Evolutionary conservation across 2,113 vertebrate genomes (phyloP).

Genomic region (Hypomesus transpacificus): DNA sequence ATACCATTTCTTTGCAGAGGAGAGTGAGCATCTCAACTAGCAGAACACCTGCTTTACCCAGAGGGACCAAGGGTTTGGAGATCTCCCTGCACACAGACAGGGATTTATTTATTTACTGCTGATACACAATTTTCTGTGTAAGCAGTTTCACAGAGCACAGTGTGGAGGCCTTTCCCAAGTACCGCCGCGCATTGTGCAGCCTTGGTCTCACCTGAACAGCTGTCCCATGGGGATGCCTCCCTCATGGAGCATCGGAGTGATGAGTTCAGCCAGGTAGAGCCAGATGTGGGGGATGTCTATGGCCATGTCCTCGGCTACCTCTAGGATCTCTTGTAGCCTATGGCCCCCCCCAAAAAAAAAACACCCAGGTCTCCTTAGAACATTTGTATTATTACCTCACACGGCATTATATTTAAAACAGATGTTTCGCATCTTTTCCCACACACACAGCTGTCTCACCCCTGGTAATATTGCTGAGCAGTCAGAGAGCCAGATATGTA

Average conservation of each 20-base stretch:
- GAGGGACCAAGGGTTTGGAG: slow-evolving; percentile 84
- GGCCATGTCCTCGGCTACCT: slow-evolving; percentile 89
- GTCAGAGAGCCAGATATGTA: slow-evolving; percentile 74
- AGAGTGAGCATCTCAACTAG: slow-evolving; percentile 85
- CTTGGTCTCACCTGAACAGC: slow-evolving; percentile 82
- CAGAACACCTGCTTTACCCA: slow-evolving; percentile 82
- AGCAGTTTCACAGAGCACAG: not conserved
- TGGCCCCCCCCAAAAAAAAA: not conserved
- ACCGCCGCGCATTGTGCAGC: not conserved
- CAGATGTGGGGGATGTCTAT: slow-evolving; percentile 98
- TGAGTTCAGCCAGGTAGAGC: slow-evolving; percentile 91
- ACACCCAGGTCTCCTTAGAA: not conserved
- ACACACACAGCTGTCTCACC: slow-evolving; percentile 67
- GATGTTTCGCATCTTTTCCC: not conserved
- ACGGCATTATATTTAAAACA: not conserved
- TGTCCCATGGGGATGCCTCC: slow-evolving; percentile 89
- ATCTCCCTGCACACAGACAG: slow-evolving; percentile 76
- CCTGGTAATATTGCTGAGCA: slow-evolving; percentile 87
- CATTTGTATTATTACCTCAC: not conserved
- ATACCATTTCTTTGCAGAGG: slow-evolving; percentile 89
- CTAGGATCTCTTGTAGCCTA: slow-evolving; percentile 89
- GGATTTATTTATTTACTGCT: slow-evolving; percentile 1
- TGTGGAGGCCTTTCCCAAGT: not conserved
- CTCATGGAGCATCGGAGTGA: slow-evolving; percentile 86
- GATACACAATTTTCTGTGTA: not conserved